A percentile compares a stretch with the other conserved stretches of the same genome.
Conservation (phyloP, 2,888 invertebrate species). For the Rhamnusium bicolor region DNA sequence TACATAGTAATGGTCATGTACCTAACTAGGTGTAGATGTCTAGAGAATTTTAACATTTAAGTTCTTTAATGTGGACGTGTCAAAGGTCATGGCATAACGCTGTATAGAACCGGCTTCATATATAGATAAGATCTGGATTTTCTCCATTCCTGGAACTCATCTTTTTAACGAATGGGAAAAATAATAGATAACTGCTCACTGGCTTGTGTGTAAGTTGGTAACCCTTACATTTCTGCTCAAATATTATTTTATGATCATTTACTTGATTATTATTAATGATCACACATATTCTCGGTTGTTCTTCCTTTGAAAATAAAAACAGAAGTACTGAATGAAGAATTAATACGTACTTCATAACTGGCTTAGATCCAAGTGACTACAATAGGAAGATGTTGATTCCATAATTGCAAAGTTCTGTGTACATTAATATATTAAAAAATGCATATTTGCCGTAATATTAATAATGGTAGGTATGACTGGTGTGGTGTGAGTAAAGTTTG, state of each 20-base stretch:
- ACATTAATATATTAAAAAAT: too few relatives aligned
- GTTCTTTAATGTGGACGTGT: conserved; percentile 35
- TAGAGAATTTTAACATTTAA: conserved; percentile 26
- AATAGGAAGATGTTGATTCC: background rate
- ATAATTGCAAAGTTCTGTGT: background rate
- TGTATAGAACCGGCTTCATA: conserved; percentile 50
- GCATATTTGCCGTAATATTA: too few relatives aligned
- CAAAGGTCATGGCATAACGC: conserved; percentile 38
- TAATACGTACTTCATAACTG: background rate
- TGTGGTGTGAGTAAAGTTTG: too few relatives aligned
- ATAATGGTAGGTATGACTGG: too few relatives aligned
- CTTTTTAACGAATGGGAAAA: conserved; percentile 26
- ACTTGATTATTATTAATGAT: background rate
- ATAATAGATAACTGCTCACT: background rate
- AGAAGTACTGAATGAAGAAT: background rate
- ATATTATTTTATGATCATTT: too few relatives aligned
- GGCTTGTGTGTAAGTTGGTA: background rate
- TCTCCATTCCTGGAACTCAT: conserved; percentile 26
- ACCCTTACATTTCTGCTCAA: background rate
- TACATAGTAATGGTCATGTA: conserved; percentile 22
- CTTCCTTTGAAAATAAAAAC: background rate
- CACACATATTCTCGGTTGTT: background rate
- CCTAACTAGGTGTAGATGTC: conserved; percentile 29
- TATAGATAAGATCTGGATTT: conserved; percentile 52
- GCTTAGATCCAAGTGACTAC: background rate